These are phyloP conservation scores for Idaea dimidiata DNA, from an alignment of 2,888 invertebrate genomes.

Conservation along the genomic window DNA sequence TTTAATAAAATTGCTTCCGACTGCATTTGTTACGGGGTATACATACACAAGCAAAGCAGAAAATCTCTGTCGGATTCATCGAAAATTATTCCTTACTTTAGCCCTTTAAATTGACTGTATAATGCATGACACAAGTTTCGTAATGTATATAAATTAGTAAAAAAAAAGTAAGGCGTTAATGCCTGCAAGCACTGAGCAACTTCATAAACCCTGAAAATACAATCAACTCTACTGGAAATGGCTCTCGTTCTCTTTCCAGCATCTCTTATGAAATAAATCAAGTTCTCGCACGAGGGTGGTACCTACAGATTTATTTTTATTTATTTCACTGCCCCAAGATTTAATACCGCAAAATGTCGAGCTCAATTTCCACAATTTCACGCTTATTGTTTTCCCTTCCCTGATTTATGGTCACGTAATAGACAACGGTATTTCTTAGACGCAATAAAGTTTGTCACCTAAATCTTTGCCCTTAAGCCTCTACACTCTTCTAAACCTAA, in stretches of 20 bases:
- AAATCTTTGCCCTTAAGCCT: conserved; percentile 77
- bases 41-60: too few relatives aligned
- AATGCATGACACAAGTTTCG: too few relatives aligned
- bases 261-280: conserved; percentile 67
- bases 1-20: too few relatives aligned
- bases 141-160: too few relatives aligned
- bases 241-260: background rate
- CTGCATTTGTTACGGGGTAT: too few relatives aligned
- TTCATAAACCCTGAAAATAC: background rate
- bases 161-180: too few relatives aligned
- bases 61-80: too few relatives aligned
- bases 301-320: conserved; percentile 75
- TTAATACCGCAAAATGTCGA: conserved; percentile 74
- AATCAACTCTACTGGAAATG: background rate
- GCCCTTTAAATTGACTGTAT: too few relatives aligned
- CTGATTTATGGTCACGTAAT: conserved; percentile 77
- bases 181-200: background rate
- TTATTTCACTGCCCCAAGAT: conserved; percentile 79
- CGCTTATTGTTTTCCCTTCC: conserved; percentile 82
- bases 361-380: conserved; percentile 80
- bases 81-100: too few relatives aligned
- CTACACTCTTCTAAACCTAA: conserved; percentile 49
- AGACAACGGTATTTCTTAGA: conserved; percentile 75
- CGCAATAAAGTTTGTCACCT: conserved; percentile 80
- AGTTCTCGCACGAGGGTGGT: conserved; percentile 64